Conservation (phyloP, 2,797 vertebrate species). For the Lepidocolaptes lacrymiger region DNA sequence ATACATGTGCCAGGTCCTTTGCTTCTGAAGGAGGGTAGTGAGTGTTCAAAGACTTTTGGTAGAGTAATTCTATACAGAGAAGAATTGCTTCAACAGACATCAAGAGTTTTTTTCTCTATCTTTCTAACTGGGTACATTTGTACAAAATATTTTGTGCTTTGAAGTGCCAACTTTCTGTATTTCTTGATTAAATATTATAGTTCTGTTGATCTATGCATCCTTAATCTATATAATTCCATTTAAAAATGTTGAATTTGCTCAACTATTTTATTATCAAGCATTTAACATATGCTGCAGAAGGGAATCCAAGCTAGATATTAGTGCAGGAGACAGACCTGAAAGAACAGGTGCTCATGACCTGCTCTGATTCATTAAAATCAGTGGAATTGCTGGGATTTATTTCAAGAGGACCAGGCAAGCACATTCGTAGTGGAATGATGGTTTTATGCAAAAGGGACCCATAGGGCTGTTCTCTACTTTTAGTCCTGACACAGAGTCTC, state of each 20-base stretch:
- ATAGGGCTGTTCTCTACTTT: background rate
- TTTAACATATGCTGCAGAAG: background rate
- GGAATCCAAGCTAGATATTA: background rate
- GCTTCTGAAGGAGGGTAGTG: background rate
- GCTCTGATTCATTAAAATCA: background rate
- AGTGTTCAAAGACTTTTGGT: background rate
- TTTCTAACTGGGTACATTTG: background rate
- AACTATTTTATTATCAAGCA: background rate
- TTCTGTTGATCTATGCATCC: background rate
- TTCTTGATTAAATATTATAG: background rate
- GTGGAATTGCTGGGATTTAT: background rate
- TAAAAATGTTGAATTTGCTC: background rate
- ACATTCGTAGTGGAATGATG: background rate
- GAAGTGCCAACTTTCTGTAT: background rate
- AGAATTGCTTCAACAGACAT: background rate
- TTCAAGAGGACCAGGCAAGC: background rate
- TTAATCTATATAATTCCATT: background rate
- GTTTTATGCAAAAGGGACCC: background rate
- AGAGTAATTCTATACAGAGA: background rate
- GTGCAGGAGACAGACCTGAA: background rate
- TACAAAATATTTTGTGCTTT: background rate
- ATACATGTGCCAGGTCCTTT: background rate
- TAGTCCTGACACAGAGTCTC: background rate
- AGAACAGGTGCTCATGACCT: background rate
- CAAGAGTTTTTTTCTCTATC: background rate